Evolutionary conservation across 2,113 vertebrate genomes (phyloP), one percentile per base, ranked within the genome.

Genomic region (Psephotus haematonotus): DNA sequence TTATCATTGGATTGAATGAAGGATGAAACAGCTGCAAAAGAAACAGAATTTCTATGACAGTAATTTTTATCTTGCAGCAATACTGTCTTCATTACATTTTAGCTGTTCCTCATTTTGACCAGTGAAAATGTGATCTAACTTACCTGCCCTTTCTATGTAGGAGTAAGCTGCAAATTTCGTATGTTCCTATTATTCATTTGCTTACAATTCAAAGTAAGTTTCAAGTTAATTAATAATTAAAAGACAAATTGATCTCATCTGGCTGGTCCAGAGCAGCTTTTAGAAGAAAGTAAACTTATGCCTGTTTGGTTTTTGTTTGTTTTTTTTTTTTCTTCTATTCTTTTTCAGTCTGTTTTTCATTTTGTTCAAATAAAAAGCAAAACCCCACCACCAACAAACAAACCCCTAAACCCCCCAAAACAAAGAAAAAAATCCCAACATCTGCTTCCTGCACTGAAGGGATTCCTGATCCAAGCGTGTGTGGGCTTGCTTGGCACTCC

Each of bases 141-240:
- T 43, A 84, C 33, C 33, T 79, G 52, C 12, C 10, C 7, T 8
- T 88, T 85, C 49, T 64, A 17, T 0, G 1, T 18, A 69, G 33
- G 43, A 81, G 46, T 84, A 92, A 93, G 23, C 10, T 76, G 29
- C 20, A 82, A 71, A 72, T 4, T 69, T 88, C 20, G 0, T 64
- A 10, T 68, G 6, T n/a, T 82, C 1, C 6, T 84, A 24, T 86
- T 78, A 12, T 41, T 80, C 6, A 68, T 80, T 91, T 86, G 31
- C 28, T 93, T 89, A 49, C 7, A 83, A 85, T 59, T 84, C 33
- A 87, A 93, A 90, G n/a, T 46, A 59, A 65, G 15, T 62, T 87
- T 75, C 24, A 60, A 85, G 29, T 52, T 60, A 62, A 52, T 53
- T 77, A 72, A 10, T 50, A 70, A 75, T 89, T 55, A 89, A 75